These are phyloP conservation scores for Hoplostethus atlanticus DNA, from an alignment of 2,797 vertebrate species.

Conservation along the genomic window DNA sequence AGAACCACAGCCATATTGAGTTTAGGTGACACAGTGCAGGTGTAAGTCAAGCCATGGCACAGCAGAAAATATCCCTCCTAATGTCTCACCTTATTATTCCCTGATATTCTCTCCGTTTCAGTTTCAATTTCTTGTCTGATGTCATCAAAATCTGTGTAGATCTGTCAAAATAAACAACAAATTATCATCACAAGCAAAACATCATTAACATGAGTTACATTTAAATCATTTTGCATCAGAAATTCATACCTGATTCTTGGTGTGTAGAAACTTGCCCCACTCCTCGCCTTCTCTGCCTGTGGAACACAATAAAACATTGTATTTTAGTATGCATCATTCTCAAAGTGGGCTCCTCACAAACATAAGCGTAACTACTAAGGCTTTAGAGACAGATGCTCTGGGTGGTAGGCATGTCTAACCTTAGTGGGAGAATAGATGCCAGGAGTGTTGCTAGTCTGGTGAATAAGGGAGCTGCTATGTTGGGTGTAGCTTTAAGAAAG, in stretches of 20 bases:
- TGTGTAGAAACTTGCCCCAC: conserved; percentile 99
- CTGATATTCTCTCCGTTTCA: conserved; percentile 96
- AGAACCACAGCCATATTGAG: neutral
- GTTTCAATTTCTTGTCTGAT: conserved; percentile 98
- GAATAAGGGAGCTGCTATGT: conserved; percentile 21
- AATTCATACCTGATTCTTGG: conserved; percentile 93
- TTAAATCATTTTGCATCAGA: neutral
- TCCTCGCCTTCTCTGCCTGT: conserved; percentile 93
- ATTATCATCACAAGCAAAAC: neutral
- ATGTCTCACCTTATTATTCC: conserved; percentile 93
- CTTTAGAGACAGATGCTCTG: too few species aligned
- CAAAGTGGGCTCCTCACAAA: neutral
- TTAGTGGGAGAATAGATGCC: neutral
- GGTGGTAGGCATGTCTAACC: conserved; percentile 7
- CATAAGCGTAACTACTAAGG: too few species aligned
- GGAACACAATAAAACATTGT: conserved; percentile 38
- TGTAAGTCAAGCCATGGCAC: neutral
- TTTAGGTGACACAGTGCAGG: too few species aligned
- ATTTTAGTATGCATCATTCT: neutral
- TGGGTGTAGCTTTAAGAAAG: conserved; percentile 6
- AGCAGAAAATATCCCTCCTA: neutral
- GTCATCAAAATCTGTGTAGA: conserved; percentile 97
- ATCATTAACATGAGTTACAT: neutral
- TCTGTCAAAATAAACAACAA: conserved; percentile 73
- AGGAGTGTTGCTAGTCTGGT: neutral